Conservation (phyloP, 2,113 vertebrate species). For the Vireo altiloquus region DNA sequence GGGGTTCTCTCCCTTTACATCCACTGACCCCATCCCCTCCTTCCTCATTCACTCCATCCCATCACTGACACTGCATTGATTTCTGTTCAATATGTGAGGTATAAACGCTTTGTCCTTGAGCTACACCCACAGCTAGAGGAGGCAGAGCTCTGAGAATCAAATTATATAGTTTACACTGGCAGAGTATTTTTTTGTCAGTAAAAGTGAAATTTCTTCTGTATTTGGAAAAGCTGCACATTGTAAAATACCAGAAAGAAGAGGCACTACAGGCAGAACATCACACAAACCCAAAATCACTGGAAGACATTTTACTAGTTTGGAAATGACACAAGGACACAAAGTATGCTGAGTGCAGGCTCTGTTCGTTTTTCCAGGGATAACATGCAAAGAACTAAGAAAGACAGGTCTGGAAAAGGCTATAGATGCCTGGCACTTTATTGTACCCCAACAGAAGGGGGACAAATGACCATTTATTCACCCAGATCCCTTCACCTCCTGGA, state of each 20-base stretch:
- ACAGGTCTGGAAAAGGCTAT: not conserved
- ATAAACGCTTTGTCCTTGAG: not conserved
- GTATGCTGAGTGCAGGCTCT: not conserved
- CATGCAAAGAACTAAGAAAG: not conserved
- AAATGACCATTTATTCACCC: not conserved
- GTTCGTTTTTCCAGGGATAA: not conserved
- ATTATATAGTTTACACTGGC: not conserved
- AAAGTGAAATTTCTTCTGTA: not conserved
- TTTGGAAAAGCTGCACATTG: not conserved
- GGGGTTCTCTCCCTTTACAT: not conserved
- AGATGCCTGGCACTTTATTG: not conserved
- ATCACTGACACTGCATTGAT: not conserved
- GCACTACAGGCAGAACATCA: not conserved
- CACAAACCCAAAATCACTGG: not conserved
- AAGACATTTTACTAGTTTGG: not conserved
- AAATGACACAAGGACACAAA: not conserved
- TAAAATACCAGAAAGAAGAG: not conserved
- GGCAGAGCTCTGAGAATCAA: not conserved
- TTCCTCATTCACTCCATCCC: not conserved
- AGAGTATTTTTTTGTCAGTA: not conserved
- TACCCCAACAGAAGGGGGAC: not conserved
- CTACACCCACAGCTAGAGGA: not conserved
- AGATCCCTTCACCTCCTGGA: not conserved
- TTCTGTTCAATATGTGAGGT: not conserved
- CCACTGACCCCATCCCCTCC: accelerated